A percentile compares a stretch with the other conserved stretches of the same genome.
These are phyloP conservation scores for Eurypyga helias DNA, from an alignment of 2,113 vertebrate species.

Conservation along the genomic window DNA sequence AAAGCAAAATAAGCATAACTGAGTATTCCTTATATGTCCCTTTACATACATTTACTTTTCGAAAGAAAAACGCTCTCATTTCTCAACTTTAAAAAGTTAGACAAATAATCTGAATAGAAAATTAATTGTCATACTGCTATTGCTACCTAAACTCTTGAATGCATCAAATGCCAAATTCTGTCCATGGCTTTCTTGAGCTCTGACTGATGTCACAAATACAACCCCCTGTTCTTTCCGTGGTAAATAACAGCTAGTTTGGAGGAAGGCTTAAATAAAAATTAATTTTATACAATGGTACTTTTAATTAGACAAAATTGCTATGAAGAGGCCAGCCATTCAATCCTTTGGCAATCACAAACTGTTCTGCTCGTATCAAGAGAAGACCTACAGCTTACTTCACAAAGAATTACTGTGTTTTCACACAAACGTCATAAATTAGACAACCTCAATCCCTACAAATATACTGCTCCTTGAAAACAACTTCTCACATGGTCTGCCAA, in stretches of 20 bases:
- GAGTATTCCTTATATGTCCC: neutral
- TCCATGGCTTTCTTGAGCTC: neutral
- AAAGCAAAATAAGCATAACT: constrained; percentile 10
- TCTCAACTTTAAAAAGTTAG: neutral
- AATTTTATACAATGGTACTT: neutral
- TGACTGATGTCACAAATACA: neutral
- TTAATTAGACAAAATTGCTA: constrained; percentile 19
- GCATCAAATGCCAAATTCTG: neutral
- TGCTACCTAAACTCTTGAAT: neutral
- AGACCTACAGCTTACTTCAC: neutral
- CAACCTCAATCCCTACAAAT: constrained; percentile 18
- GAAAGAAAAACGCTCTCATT: neutral
- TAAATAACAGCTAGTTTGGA: neutral
- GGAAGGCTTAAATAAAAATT: neutral
- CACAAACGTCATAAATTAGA: neutral
- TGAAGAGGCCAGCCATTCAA: neutral
- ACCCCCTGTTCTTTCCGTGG: neutral
- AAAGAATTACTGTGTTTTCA: constrained; percentile 19
- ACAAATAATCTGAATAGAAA: neutral
- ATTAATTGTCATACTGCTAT: neutral
- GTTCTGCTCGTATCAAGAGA: neutral
- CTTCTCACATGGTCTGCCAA: neutral
- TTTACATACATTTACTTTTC: neutral
- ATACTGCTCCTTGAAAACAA: constrained; percentile 7
- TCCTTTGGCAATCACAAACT: constrained; percentile 4